Percentiles rank a stretch among this genome's conserved stretches.
Conservation (phyloP, 2,113 vertebrate genomes). For the Euleptes europaea region DNA sequence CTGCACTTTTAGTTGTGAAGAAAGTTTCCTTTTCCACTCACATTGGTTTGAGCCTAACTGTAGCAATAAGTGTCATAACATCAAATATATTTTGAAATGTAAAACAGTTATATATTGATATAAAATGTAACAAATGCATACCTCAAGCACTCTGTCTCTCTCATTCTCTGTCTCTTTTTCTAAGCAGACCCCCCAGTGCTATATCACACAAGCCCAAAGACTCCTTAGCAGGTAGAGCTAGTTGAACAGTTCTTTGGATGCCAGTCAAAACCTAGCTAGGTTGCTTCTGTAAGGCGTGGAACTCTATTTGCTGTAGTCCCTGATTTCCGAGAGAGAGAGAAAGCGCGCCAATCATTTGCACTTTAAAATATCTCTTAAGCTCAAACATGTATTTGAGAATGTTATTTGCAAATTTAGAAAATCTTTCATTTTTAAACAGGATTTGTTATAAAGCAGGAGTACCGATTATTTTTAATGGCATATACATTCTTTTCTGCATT, state of each 20-base stretch:
- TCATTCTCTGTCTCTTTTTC: no score
- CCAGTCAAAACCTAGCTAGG: no score
- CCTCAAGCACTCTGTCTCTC: no score
- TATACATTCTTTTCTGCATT: slow-evolving; percentile 34
- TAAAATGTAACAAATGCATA: not conserved
- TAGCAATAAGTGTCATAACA: no score
- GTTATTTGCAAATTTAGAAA: slow-evolving; percentile 25
- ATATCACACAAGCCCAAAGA: not conserved
- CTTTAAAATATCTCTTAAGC: slow-evolving; percentile 21
- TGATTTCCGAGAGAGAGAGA: not conserved
- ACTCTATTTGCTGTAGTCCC: not conserved
- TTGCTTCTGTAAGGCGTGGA: not conserved
- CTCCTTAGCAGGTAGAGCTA: not conserved
- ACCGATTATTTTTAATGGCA: slow-evolving; percentile 39
- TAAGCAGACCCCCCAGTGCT: no score
- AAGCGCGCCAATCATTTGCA: not conserved
- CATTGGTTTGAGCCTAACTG: no score
- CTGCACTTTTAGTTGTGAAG: no score
- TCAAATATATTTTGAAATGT: no score
- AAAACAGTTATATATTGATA: not conserved
- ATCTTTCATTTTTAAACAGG: slow-evolving; percentile 35
- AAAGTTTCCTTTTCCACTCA: no score
- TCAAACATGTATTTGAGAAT: slow-evolving; percentile 24
- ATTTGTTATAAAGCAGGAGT: slow-evolving; percentile 33
- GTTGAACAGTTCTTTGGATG: no score